These are phyloP conservation scores for Crocidura indochinensis DNA, from an alignment of 2,797 vertebrate species.

Conservation along the genomic window DNA sequence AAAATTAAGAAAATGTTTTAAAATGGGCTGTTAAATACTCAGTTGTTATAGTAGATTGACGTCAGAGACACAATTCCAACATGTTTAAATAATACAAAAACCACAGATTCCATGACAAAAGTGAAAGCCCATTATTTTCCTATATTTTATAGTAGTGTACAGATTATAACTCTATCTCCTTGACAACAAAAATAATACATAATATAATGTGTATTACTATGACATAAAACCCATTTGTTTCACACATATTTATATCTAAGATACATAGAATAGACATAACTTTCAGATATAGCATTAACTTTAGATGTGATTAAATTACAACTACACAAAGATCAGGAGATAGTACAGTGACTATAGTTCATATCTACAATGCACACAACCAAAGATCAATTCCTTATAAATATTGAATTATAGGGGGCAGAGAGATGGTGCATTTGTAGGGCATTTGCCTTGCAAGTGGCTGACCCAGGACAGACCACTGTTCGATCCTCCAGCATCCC, in stretches of 20 bases:
- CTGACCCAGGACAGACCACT: no score
- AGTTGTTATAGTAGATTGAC: constrained; percentile 63
- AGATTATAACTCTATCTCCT: constrained; percentile 81
- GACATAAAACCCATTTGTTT: constrained; percentile 24
- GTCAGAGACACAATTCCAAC: constrained; percentile 43
- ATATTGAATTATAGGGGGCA: no score
- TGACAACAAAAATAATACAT: constrained; percentile 77
- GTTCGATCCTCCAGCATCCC: no score
- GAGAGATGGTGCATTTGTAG: no score
- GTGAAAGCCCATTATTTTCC: constrained; percentile 46
- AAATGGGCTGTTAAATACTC: constrained; percentile 62
- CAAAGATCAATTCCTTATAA: no score
- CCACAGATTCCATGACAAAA: constrained; percentile 71
- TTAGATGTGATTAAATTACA: no score
- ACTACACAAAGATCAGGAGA: not conserved
- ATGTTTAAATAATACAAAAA: constrained; percentile 32
- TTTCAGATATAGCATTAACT: not conserved
- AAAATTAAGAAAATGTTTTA: constrained; percentile 72
- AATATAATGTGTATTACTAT: constrained; percentile 52
- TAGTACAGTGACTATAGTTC: not conserved
- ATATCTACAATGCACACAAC: not conserved
- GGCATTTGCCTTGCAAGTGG: no score
- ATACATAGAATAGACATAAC: not conserved
- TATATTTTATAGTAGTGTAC: constrained; percentile 73
- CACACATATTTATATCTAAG: not conserved